Base-by-base conservation (phyloP, 2,888 invertebrate species). In the Cheilosia soror region DNA sequence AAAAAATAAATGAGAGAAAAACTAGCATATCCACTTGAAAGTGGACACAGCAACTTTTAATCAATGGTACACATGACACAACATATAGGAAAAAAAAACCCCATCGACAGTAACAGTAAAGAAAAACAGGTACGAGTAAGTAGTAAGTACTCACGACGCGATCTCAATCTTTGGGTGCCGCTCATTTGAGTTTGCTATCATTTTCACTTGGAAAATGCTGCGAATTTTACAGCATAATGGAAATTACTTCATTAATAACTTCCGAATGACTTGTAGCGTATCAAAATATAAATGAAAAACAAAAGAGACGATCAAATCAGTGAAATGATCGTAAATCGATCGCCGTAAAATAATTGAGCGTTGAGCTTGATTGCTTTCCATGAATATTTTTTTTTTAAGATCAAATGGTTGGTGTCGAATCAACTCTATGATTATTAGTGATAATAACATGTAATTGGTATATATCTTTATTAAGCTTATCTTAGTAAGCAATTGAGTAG, bases 191-290 rank as follows among this genome's bases (percentile, higher is more conserved):
- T 68, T 75, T 80, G 66, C 60, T 66, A 66, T 60, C 72, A 53
- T 66, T 80, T 80, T 80, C 73, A 80, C 79, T 66, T 68, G 57
- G 49, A 49, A 27, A 62, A 47, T 60, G 33, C 33, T 49, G 47
- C n/a, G 7, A 25, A 55, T 29, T 58, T 51, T 27, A 47, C 9
- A 49, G 49, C 49, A 25, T 20, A 71, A 71, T 62, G 27, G 29
- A 60, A 58, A 71, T 53, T 37, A 58, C 33, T 58, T 60, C 37
- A 71, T 71, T 71, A 37, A 37, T 37, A 37, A 37, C 37, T 37
- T 37, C 37, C 57, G 31, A 68, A 15, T 51, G 11, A 13, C 31
- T 53, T 9, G 27, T 15, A 20, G 13, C 15, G 40, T 42, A 42
- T 25, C 53, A 27, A 25, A 51, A 27, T 37, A 33, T 9, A 49